Base-by-base conservation (phyloP, 2,113 vertebrate genomes). In the Pelvicachromis taeniatus region DNA sequence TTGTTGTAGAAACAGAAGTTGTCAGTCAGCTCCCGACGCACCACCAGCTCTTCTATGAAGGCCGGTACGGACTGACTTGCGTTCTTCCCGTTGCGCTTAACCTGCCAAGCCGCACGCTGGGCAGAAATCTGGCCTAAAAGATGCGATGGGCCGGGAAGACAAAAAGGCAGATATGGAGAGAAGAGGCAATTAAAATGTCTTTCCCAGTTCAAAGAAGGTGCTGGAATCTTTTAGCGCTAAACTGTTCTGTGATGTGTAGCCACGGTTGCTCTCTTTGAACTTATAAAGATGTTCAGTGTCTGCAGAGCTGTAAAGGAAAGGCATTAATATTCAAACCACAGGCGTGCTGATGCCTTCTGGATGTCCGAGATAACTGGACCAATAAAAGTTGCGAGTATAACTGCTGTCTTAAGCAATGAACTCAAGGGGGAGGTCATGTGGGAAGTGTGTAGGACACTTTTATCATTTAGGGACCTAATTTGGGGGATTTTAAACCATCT, bases 1-100 rank as follows among this genome's bases (percentile, higher is more conserved):
- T 95, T 86, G 65, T 98, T 98, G 95, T 98, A 98, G 93, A 96
- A 98, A 93, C 97, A 98, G 88, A 97, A 98, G 94, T 98, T 98
- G 93, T 98, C 97, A 0, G 97, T 96, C 90, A 98, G 96, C 90
- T 98, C 97, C 61, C 97, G 78, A 33, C 97, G 96, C 77, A 98
- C 96, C 87, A 98, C 95, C 0, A 97, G 95, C 93, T 98, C 97
- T 90, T 98, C 97, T 3, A 97, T 93, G 0, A 97, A 98, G 1
- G 81, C 42, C 1, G 96, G 53, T 45, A 97, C 94, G 0, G 97
- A 96, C 8, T 95, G 91, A 31, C 92, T 89, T n/a, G 91, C 85
- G 0, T 35, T 91, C 26, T 87, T 92, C 65, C 58, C 81, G 2
- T 89, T 89, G 26, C 87, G 90, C 81, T 96, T 93, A 73, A 97